Percentiles rank a stretch among this genome's conserved stretches.
Evolutionary conservation across 2,797 vertebrate genomes (phyloP).

Genomic region (Cuniculus paca): DNA sequence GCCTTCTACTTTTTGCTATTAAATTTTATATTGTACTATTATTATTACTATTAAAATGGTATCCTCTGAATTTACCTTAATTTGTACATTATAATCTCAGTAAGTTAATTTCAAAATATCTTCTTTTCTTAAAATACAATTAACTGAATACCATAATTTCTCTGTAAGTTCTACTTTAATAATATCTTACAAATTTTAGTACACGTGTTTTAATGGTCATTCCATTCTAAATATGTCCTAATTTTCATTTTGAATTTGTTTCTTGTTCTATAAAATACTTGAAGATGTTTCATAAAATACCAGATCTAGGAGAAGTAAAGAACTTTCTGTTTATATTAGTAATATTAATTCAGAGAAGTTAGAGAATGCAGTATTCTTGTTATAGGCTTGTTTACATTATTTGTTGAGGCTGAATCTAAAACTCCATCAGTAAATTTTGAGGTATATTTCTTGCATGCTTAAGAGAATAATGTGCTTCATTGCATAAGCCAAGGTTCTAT

Average conservation of each 20-base stretch:
- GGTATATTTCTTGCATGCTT: background rate
- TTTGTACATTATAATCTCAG: background rate
- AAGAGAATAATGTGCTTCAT: background rate
- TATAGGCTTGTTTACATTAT: background rate
- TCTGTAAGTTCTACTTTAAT: background rate
- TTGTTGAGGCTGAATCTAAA: background rate
- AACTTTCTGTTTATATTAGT: background rate
- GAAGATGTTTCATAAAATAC: background rate
- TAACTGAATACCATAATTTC: background rate
- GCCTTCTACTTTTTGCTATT: background rate
- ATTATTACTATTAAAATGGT: no score
- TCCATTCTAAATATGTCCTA: background rate
- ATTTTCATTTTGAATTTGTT: background rate
- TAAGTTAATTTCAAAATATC: background rate
- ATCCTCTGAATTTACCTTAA: background rate
- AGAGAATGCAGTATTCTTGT: background rate
- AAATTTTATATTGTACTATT: background rate
- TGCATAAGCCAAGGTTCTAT: background rate
- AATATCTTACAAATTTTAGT: background rate
- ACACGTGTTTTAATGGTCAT: background rate
- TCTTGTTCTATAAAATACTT: background rate
- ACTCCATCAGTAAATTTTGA: background rate
- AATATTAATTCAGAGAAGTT: background rate
- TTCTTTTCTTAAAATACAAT: background rate
- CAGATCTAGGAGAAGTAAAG: background rate